A percentile compares a stretch with the other conserved stretches of the same genome.
Evolutionary conservation across 2,797 vertebrate species (phyloP).

Genomic region (Thripadectes ignobilis): DNA sequence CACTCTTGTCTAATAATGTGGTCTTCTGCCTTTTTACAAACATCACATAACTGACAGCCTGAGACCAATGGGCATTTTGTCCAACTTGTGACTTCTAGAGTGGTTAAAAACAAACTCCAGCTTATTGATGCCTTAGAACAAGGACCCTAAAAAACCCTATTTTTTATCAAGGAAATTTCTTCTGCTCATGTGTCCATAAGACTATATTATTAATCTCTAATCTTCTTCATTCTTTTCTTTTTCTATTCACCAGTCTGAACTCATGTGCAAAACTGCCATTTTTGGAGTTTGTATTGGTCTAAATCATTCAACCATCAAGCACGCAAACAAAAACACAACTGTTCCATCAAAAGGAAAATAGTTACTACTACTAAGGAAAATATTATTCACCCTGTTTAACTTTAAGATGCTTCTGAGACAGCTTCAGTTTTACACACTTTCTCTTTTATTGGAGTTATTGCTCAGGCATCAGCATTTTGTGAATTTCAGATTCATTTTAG

Average conservation of each 20-base stretch:
- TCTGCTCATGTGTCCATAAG: not conserved
- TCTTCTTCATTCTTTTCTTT: not conserved
- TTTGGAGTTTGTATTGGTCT: not conserved
- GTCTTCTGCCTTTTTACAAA: conserved; percentile 37
- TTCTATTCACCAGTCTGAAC: not conserved
- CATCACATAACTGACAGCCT: conserved; percentile 2
- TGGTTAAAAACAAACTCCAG: not conserved
- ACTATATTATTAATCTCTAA: not conserved
- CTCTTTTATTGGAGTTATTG: conserved; percentile 18
- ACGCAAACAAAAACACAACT: not conserved
- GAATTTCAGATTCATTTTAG: conserved; percentile 14
- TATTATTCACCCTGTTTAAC: conserved; percentile 35
- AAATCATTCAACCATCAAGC: conserved; percentile 10
- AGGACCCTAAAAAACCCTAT: not conserved
- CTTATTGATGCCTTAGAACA: not conserved
- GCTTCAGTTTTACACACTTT: conserved; percentile 13
- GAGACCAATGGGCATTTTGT: not conserved
- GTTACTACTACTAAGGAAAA: conserved; percentile 31
- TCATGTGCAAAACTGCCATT: not conserved
- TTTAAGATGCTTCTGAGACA: not conserved
- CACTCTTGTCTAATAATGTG: not conserved
- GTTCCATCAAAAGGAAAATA: not conserved
- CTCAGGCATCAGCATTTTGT: not conserved
- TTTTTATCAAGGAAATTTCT: not conserved
- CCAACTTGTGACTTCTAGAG: not conserved